phyloP scores from a whole-genome alignment of 2,888 invertebrate genomes.

The Folsomia candida region DNA sequence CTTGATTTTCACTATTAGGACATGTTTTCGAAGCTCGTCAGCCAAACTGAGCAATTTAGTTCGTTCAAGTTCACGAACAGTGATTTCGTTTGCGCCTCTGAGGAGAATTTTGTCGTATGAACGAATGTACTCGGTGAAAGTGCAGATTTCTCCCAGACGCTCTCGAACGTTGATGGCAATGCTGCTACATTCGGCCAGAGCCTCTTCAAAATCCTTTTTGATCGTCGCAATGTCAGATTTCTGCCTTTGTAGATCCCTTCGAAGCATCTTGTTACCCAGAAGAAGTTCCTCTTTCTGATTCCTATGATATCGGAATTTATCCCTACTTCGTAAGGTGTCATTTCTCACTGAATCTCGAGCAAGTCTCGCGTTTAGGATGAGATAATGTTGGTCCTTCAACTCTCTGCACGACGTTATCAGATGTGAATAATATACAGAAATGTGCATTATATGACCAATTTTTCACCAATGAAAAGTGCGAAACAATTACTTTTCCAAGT shows the following conservation, averaged over 20 bases:
- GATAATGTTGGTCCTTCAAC: conserved; percentile 36
- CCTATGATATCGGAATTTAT: conserved; percentile 35
- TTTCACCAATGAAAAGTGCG: background rate
- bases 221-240: conserved; percentile 33
- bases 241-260: conserved; percentile 37
- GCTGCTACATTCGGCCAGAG: conserved; percentile 26
- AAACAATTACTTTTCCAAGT: background rate
- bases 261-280: conserved; percentile 34
- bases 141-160: conserved; percentile 45
- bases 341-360: conserved; percentile 40
- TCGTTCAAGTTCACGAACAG: conserved; percentile 42
- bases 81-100: conserved; percentile 38
- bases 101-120: conserved; percentile 41
- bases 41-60: conserved; percentile 33
- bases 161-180: conserved; percentile 38
- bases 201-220: conserved; percentile 35
- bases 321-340: conserved; percentile 40
- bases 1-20: conserved; percentile 42
- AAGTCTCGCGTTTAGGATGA: conserved; percentile 42
- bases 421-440: background rate
- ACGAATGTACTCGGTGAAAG: conserved; percentile 42
- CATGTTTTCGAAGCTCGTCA: conserved; percentile 42
- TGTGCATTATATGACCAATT: background rate
- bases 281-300: conserved; percentile 40
- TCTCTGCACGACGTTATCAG: background rate